Percentiles rank a stretch among this genome's conserved stretches.
These are phyloP conservation scores for Nothoprocta pentlandii DNA, from an alignment of 2,113 vertebrate genomes.

Conservation along the genomic window DNA sequence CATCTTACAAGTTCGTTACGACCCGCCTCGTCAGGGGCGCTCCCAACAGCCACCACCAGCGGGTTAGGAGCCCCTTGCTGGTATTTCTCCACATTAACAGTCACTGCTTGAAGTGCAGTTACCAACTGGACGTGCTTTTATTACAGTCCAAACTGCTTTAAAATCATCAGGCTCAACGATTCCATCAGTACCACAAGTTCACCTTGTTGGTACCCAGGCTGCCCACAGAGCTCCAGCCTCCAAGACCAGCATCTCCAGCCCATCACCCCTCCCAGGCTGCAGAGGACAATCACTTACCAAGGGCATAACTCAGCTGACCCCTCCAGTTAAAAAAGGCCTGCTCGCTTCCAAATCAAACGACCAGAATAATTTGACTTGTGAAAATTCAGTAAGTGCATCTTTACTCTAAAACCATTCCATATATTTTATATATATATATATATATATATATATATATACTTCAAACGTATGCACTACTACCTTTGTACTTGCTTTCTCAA, in stretches of 20 bases:
- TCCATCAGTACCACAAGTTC: background rate
- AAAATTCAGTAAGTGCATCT: background rate
- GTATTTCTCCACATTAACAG: background rate
- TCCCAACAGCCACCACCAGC: background rate
- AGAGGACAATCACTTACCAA: background rate
- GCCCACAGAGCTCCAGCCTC: background rate
- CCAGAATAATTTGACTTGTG: background rate
- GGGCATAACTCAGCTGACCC: background rate
- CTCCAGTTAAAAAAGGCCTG: no score
- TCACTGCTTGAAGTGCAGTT: background rate
- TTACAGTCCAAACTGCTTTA: background rate
- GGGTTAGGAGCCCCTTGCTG: background rate
- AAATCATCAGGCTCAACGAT: background rate
- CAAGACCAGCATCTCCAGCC: background rate
- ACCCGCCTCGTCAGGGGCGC: background rate
- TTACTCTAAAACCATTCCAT: background rate
- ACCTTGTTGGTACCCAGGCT: background rate
- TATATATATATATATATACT: background rate
- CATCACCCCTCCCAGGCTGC: background rate
- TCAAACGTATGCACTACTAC: background rate
- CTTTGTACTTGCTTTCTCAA: background rate
- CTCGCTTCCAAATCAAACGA: background rate
- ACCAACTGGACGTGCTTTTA: background rate
- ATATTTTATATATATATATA: no score
- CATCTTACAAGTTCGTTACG: background rate